phyloP scores from a whole-genome alignment of 2,797 vertebrate species.

The Dipus sagitta region DNA sequence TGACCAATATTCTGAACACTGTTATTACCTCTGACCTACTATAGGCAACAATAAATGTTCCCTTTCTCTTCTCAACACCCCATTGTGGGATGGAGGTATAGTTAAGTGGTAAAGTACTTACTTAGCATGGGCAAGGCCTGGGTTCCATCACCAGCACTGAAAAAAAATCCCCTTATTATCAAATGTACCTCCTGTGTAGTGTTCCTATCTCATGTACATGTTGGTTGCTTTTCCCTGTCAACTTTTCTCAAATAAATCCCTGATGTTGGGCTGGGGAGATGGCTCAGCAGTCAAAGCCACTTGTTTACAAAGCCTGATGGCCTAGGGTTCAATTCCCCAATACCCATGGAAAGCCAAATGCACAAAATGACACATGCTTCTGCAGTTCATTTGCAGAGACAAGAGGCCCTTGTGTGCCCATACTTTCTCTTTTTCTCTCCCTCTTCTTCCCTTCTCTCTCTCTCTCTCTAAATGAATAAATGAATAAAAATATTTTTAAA shows the following conservation, averaged over 20 bases:
- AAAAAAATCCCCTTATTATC: neutral
- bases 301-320: too few species aligned
- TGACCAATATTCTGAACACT: too few species aligned
- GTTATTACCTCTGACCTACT: neutral
- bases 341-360: too few species aligned
- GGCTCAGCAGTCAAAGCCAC: too few species aligned
- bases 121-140: neutral
- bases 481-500: neutral
- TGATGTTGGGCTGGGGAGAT: too few species aligned
- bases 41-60: neutral
- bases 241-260: constrained; percentile 18
- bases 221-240: neutral
- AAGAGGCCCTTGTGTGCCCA: too few species aligned
- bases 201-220: neutral
- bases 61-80: neutral
- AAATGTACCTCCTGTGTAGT: neutral
- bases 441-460: too few species aligned
- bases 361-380: too few species aligned
- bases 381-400: too few species aligned
- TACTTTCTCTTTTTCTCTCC: too few species aligned
- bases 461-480: too few species aligned
- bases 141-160: neutral
- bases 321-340: too few species aligned
- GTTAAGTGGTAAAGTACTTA: neutral
- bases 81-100: neutral